Evolutionary conservation across 2,797 vertebrate genomes (phyloP).

Genomic region (Hylomyscus alleni): DNA sequence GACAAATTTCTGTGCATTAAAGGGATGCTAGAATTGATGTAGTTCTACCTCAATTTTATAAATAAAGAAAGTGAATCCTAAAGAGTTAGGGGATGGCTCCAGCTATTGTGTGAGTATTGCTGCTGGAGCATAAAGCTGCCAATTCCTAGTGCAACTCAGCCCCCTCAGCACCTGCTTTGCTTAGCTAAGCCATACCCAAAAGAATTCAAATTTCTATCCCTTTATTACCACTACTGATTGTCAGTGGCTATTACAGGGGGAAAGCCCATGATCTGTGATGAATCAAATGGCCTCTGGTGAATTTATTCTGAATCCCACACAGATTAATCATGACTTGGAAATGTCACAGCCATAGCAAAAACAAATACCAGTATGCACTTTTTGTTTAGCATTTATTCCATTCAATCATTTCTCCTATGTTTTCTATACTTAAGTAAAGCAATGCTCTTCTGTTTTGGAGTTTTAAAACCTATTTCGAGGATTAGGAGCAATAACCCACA

Average conservation of each 20-base stretch:
- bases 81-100: constrained; percentile 25
- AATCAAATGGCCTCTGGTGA: constrained; percentile 22
- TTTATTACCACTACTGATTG: constrained; percentile 4
- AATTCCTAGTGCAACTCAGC: constrained; percentile 11
- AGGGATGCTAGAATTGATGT: constrained; percentile 23
- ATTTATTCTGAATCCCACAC: constrained; percentile 50
- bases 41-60: constrained; percentile 30
- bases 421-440: neutral
- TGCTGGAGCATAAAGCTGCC: neutral
- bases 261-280: neutral
- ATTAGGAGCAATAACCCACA: constrained; percentile 41
- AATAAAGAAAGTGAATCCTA: constrained; percentile 42
- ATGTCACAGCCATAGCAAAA: constrained; percentile 5
- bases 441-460: neutral
- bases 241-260: constrained; percentile 14
- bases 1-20: constrained; percentile 53
- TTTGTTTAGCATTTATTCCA: constrained; percentile 51
- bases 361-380: constrained; percentile 24
- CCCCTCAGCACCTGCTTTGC: neutral
- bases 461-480: constrained; percentile 46
- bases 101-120: constrained; percentile 40
- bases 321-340: constrained; percentile 56
- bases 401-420: constrained; percentile 13
- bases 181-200: constrained; percentile 14
- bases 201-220: constrained; percentile 30